Percentiles rank a stretch among this genome's conserved stretches.
Evolutionary conservation across 2,113 vertebrate genomes (phyloP).

Genomic region (Cryptotis parvus): DNA sequence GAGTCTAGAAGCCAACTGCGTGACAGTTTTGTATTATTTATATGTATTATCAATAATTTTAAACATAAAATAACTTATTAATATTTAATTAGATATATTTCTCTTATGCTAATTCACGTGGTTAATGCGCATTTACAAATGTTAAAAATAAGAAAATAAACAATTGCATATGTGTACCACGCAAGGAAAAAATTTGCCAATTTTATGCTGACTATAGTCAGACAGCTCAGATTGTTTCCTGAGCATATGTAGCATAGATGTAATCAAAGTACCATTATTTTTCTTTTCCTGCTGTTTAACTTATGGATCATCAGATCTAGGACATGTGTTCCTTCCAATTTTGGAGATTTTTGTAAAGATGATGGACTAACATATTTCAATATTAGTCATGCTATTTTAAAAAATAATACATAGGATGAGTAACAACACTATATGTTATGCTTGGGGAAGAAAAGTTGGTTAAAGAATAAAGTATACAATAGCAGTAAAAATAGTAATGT

Average conservation of each 20-base stretch:
- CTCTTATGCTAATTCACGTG: no score
- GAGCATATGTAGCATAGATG: neutral
- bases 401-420: slow-evolving; percentile 2
- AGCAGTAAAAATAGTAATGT: neutral
- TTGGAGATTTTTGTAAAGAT: neutral
- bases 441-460: neutral
- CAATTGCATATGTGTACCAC: no score
- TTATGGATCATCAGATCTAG: neutral
- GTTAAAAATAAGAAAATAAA: no score
- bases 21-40: no score
- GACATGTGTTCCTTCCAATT: neutral
- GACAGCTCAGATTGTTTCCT: no score
- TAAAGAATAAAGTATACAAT: neutral
- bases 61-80: no score
- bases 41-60: no score
- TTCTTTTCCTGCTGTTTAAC: neutral
- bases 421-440: neutral
- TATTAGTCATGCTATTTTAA: neutral
- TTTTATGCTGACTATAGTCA: no score
- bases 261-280: neutral
- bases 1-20: no score
- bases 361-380: neutral
- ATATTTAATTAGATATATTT: no score
- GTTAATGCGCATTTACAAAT: no score
- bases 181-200: no score